Evolutionary conservation across 2,113 vertebrate species (phyloP).

Genomic region (Platysteira castanea): DNA sequence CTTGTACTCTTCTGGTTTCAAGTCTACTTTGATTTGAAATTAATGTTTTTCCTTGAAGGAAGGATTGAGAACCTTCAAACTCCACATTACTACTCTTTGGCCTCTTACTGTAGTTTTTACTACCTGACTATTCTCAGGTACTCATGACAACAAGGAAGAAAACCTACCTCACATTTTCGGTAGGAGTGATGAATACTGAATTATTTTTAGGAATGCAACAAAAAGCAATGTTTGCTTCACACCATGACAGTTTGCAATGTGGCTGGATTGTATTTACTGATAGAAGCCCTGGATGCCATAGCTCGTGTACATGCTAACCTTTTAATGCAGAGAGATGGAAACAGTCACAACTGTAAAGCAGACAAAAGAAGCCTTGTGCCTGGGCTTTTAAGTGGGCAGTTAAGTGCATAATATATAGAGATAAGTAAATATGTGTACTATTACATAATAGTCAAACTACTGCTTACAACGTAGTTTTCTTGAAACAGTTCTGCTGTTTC

Average conservation of each 20-base stretch:
- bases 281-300: neutral
- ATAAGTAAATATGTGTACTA: neutral
- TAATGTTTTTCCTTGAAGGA: neutral
- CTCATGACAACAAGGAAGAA: neutral
- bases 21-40: neutral
- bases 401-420: neutral
- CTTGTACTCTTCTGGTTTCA: neutral
- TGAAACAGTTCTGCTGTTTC: neutral
- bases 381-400: neutral
- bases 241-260: neutral
- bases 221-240: neutral
- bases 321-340: neutral
- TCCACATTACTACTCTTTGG: neutral
- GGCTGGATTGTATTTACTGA: neutral
- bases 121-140: neutral
- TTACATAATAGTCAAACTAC: neutral
- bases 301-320: rapidly evolving
- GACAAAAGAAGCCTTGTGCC: neutral
- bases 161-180: neutral
- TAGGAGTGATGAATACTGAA: neutral
- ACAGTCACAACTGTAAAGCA: neutral
- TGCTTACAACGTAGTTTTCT: neutral
- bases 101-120: neutral
- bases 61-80: neutral
- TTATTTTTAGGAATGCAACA: neutral